Evolutionary conservation across 2,797 vertebrate species (phyloP).

Genomic region (Sitta carolinensis): DNA sequence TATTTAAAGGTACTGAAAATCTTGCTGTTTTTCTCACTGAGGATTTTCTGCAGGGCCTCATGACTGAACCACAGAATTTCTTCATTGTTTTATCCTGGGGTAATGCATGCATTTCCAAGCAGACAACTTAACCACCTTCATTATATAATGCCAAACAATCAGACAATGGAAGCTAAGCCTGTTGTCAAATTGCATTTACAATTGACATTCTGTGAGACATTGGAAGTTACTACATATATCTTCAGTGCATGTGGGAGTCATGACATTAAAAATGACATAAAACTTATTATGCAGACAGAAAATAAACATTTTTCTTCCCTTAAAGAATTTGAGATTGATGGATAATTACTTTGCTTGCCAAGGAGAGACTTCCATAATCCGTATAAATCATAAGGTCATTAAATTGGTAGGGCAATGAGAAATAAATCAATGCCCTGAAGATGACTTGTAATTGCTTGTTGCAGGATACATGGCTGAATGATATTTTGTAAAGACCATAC

Average conservation of each 20-base stretch:
- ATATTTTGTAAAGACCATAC: conserved; percentile 49
- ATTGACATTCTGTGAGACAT: conserved; percentile 26
- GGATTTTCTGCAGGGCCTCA: background rate
- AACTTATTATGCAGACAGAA: conserved; percentile 58
- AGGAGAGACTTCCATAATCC: conserved; percentile 42
- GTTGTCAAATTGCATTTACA: conserved; percentile 27
- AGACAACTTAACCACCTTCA: background rate
- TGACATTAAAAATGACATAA: conserved; percentile 68
- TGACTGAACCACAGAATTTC: background rate
- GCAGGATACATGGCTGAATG: conserved; percentile 36
- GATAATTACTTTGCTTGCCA: conserved; percentile 55
- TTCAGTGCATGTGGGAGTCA: conserved; percentile 47
- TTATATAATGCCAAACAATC: conserved; percentile 22
- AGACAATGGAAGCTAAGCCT: conserved; percentile 30
- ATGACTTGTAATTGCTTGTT: conserved; percentile 56
- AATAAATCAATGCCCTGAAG: conserved; percentile 61
- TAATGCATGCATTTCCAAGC: background rate
- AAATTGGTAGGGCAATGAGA: conserved; percentile 46
- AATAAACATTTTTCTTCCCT: conserved; percentile 69
- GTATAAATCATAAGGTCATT: conserved; percentile 63
- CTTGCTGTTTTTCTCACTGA: background rate
- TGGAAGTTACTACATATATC: conserved; percentile 49
- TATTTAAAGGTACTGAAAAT: background rate
- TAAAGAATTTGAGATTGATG: conserved; percentile 57
- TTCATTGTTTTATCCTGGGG: background rate